Evolutionary conservation across 2,888 invertebrate genomes (phyloP).

Genomic region (Empis livida): DNA sequence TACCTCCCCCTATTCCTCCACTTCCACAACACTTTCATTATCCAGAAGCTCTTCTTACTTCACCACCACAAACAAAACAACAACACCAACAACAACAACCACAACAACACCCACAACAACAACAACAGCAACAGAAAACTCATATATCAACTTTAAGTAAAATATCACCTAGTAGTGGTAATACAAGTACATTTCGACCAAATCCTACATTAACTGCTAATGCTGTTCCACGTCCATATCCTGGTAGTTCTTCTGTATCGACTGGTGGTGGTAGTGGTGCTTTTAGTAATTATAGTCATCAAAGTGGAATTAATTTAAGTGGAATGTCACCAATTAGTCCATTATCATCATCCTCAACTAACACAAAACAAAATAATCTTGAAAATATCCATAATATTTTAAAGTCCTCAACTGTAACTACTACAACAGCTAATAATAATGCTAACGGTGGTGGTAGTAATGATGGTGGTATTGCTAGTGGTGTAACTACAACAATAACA

Average conservation of each 20-base stretch:
- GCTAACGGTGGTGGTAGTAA: neutral
- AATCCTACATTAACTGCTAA: conserved; percentile 37
- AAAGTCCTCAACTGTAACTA: neutral
- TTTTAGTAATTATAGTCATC: conserved; percentile 6
- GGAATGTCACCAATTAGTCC: conserved; percentile 10
- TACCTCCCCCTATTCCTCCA: conserved; percentile 10
- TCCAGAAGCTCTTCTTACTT: conserved; percentile 27
- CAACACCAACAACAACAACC: conserved; percentile 29
- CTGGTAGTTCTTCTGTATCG: conserved; percentile 22
- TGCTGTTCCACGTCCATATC: conserved; percentile 35
- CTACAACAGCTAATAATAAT: no score
- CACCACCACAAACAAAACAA: conserved; percentile 16
- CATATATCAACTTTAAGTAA: conserved; percentile 23
- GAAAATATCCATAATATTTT: neutral
- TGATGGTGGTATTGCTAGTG: no score
- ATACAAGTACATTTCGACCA: conserved; percentile 25
- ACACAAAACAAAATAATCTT: neutral
- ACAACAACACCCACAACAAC: conserved; percentile 17
- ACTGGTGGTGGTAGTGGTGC: conserved; percentile 8
- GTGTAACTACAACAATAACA: no score
- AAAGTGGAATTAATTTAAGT: neutral
- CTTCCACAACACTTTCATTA: conserved; percentile 32
- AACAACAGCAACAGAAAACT: conserved; percentile 29
- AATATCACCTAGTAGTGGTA: conserved; percentile 10
- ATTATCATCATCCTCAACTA: neutral